These are phyloP conservation scores for Scaptodrosophila latifasciaeformis DNA, from an alignment of 2,888 invertebrate genomes.

Conservation along the genomic window DNA sequence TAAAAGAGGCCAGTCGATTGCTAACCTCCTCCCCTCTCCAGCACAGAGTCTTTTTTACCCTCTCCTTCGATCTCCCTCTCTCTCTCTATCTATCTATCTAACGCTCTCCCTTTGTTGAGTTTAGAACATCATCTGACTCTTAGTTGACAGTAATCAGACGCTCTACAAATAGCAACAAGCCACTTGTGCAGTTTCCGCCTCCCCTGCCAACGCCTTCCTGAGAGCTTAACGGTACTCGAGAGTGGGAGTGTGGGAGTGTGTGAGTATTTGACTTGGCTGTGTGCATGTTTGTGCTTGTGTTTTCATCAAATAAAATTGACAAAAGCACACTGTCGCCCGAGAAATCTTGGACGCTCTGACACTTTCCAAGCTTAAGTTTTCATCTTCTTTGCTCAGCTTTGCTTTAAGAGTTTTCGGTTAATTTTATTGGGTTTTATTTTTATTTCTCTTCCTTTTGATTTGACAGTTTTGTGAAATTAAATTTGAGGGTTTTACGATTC, in stretches of 20 bases:
- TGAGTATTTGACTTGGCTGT: not conserved
- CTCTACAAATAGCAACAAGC: slow-evolving; percentile 67
- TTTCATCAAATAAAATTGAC: slow-evolving; percentile 69
- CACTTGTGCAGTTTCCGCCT: slow-evolving; percentile 36
- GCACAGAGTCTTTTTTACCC: no score
- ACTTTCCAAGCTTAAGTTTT: slow-evolving; percentile 22
- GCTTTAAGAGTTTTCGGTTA: slow-evolving; percentile 59
- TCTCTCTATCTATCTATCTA: no score
- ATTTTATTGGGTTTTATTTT: slow-evolving; percentile 32
- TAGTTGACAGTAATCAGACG: slow-evolving; percentile 65
- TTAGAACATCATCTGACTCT: slow-evolving; percentile 7
- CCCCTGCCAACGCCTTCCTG: not conserved
- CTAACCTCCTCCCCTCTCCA: no score
- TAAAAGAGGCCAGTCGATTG: slow-evolving; percentile 49
- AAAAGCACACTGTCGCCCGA: slow-evolving; percentile 7
- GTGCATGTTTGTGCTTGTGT: slow-evolving; percentile 51
- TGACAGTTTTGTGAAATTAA: slow-evolving; percentile 69
- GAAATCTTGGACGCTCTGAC: slow-evolving; percentile 33
- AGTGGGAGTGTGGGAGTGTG: not conserved
- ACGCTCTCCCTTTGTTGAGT: slow-evolving; percentile 17
- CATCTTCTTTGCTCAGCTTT: slow-evolving; percentile 20
- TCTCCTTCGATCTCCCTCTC: no score
- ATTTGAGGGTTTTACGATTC: slow-evolving; percentile 33
- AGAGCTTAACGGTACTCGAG: not conserved
- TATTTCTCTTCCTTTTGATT: slow-evolving; percentile 52